Conservation (phyloP, 2,888 invertebrate genomes). For the Chouioia cunea region DNA sequence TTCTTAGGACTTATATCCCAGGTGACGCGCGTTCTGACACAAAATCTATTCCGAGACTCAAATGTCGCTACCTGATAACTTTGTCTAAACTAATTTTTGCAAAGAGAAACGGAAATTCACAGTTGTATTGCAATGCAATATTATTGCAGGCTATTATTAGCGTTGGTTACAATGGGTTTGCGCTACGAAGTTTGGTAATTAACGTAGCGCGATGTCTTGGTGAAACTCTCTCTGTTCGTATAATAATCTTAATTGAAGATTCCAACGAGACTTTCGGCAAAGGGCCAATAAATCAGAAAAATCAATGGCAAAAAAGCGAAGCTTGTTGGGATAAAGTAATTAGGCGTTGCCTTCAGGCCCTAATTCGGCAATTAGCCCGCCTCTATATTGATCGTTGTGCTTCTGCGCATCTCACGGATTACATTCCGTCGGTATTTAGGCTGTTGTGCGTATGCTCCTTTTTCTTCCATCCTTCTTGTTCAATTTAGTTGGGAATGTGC, state of each 20-base stretch:
- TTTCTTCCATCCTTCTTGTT: slow-evolving; percentile 37
- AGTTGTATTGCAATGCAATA: too few relatives aligned
- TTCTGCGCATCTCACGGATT: slow-evolving; percentile 43
- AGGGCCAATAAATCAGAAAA: background rate
- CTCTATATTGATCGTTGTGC: slow-evolving; percentile 50
- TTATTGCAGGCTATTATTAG: background rate
- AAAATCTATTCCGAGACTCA: too few relatives aligned
- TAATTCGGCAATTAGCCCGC: slow-evolving; percentile 60
- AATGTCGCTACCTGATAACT: too few relatives aligned
- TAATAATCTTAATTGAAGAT: background rate
- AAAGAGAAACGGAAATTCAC: too few relatives aligned
- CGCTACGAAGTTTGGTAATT: background rate
- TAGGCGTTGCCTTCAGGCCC: slow-evolving; percentile 55
- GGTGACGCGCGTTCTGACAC: too few relatives aligned
- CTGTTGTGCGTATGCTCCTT: slow-evolving; percentile 38
- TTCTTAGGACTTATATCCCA: too few relatives aligned
- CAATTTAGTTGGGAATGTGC: slow-evolving; percentile 41
- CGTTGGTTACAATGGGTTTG: background rate
- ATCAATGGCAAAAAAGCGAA: background rate
- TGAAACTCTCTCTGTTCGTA: background rate
- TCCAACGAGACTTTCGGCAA: background rate
- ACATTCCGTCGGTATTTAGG: slow-evolving; percentile 43
- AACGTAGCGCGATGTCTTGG: slow-evolving; percentile 1
- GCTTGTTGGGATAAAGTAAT: slow-evolving; percentile 60
- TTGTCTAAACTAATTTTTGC: too few relatives aligned